Evolutionary conservation across 2,888 invertebrate genomes (phyloP).

Genomic region (Neuroscelio doddi): DNA sequence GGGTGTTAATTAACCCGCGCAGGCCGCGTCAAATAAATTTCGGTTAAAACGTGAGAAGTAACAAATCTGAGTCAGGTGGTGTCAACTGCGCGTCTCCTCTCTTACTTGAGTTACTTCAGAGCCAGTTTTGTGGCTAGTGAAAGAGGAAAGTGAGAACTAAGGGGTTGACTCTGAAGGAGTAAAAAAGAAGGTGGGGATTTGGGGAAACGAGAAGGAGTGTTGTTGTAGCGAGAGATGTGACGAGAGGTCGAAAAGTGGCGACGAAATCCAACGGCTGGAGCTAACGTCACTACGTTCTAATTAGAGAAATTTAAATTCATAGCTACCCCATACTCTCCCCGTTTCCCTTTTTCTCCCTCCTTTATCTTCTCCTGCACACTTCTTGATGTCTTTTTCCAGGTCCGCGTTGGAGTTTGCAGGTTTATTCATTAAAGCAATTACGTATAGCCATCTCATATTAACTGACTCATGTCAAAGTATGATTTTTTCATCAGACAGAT

Average conservation of each 20-base stretch:
- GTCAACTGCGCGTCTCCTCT: conserved; percentile 64
- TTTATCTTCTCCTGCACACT: conserved; percentile 42
- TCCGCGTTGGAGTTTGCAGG: conserved; percentile 44
- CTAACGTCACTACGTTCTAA: conserved; percentile 64
- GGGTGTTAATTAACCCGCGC: conserved; percentile 49
- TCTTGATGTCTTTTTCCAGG: conserved; percentile 32
- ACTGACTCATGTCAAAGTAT: conserved; percentile 59
- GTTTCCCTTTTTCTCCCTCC: conserved; percentile 43
- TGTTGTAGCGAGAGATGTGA: conserved; percentile 45
- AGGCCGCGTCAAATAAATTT: conserved; percentile 70
- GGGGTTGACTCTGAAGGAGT: conserved; percentile 32
- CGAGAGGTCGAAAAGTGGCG: conserved; percentile 47
- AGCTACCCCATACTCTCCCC: conserved; percentile 63
- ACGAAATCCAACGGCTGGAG: conserved; percentile 38
- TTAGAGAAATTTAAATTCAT: conserved; percentile 72
- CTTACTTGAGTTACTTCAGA: conserved; percentile 63
- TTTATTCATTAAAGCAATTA: conserved; percentile 67
- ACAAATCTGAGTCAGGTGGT: conserved; percentile 72
- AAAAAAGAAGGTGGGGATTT: conserved; percentile 22
- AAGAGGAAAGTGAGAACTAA: conserved; percentile 52
- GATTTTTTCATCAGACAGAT: conserved; percentile 43
- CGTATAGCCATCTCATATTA: conserved; percentile 50
- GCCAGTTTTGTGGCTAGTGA: conserved; percentile 56
- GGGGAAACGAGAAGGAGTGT: conserved; percentile 11
- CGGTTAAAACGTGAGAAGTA: conserved; percentile 71